These are phyloP conservation scores for Chouioia cunea DNA, from an alignment of 2,888 invertebrate species.

Conservation along the genomic window DNA sequence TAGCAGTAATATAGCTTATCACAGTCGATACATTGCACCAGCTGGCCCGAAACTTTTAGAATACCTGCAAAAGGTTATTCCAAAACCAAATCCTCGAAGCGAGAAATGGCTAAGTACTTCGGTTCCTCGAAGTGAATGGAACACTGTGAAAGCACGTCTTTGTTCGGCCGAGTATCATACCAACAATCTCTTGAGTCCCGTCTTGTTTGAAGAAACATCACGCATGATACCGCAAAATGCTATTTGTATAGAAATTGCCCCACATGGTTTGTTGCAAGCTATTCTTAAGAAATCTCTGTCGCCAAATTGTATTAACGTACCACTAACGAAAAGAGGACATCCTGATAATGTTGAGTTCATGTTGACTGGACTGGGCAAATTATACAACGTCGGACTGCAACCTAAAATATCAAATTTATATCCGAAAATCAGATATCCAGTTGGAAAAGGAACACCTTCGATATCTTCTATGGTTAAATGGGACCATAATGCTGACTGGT, in stretches of 20 bases:
- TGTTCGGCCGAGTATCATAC: constrained; percentile 91
- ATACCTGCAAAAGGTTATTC: constrained; percentile 76
- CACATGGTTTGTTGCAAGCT: constrained; percentile 89
- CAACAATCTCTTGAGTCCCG: constrained; percentile 80
- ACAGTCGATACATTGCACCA: constrained; percentile 84
- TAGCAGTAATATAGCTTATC: constrained; percentile 90
- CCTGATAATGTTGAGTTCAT: constrained; percentile 60
- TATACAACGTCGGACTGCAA: constrained; percentile 71
- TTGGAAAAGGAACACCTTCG: constrained; percentile 72
- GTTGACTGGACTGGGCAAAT: constrained; percentile 68
- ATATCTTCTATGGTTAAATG: constrained; percentile 66
- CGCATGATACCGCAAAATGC: constrained; percentile 84
- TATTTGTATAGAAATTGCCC: constrained; percentile 88
- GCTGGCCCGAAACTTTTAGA: constrained; percentile 79
- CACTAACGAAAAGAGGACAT: constrained; percentile 80
- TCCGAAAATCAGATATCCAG: constrained; percentile 70
- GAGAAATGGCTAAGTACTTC: constrained; percentile 89
- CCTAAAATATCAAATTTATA: constrained; percentile 71
- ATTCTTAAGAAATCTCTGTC: constrained; percentile 83
- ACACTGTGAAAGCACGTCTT: constrained; percentile 73
- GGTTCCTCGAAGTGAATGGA: constrained; percentile 80
- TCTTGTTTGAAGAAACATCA: constrained; percentile 86
- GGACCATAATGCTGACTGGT: constrained; percentile 51
- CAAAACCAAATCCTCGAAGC: constrained; percentile 76
- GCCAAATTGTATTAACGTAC: constrained; percentile 78